Evolutionary conservation across 1,140 invertebrate genomes (phyloP).

Genomic region (Oryzaephilus surinamensis): DNA sequence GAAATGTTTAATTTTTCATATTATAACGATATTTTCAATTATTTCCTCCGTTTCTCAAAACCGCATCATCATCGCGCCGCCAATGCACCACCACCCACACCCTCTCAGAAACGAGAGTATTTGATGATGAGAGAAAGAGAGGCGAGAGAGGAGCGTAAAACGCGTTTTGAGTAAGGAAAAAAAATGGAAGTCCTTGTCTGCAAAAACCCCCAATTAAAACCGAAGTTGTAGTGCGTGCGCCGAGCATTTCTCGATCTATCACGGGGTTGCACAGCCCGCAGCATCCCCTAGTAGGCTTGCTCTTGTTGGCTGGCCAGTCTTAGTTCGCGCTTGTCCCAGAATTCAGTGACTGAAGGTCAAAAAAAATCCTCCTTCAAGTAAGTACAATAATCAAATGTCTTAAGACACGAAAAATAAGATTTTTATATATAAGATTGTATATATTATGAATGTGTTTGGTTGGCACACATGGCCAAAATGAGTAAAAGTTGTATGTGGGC

Average conservation of each 20-base stretch:
- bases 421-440: too few relatives aligned
- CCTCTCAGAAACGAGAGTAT: background rate
- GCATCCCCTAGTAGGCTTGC: constrained; percentile 34
- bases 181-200: constrained; percentile 25
- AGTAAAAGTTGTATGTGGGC: constrained; percentile 4
- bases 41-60: constrained; percentile 3
- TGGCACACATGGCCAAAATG: background rate
- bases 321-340: constrained; percentile 28
- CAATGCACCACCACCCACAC: background rate
- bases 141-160: background rate
- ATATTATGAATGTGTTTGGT: background rate
- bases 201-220: constrained; percentile 38
- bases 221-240: constrained; percentile 36
- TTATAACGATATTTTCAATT: constrained; percentile 5
- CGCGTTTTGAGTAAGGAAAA: constrained; percentile 8
- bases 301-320: constrained; percentile 27
- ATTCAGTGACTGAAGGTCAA: constrained; percentile 27
- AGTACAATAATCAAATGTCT: too few relatives aligned
- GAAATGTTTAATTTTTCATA: constrained; percentile 6
- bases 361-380: constrained; percentile 21
- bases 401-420: constrained; percentile 1
- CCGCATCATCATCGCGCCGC: too few relatives aligned
- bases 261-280: constrained; percentile 32
- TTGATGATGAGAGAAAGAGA: background rate
- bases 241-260: constrained; percentile 37